phyloP scores from a whole-genome alignment of 2,113 vertebrate species.

The Neodontobutis hainanensis region DNA sequence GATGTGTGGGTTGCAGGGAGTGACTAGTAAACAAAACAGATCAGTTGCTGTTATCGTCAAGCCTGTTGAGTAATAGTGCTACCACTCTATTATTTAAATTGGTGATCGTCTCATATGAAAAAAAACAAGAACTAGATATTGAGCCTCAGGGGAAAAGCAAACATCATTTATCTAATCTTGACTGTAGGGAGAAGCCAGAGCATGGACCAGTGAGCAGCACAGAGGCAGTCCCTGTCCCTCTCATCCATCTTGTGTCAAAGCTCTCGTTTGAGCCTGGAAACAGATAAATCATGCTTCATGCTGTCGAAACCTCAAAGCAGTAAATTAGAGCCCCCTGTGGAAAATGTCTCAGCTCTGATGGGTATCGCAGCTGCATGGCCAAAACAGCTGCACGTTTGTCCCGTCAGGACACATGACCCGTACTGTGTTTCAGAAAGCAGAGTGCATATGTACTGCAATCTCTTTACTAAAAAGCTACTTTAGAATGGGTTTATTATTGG shows the following conservation, averaged over 20 bases:
- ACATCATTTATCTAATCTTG: constrained; percentile 47
- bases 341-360: constrained; percentile 67
- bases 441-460: too few relatives aligned
- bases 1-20: constrained; percentile 12
- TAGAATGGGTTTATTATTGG: too few relatives aligned
- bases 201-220: constrained; percentile 45
- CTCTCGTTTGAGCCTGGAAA: constrained; percentile 70
- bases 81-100: constrained; percentile 24
- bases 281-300: constrained; percentile 81
- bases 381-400: constrained; percentile 32
- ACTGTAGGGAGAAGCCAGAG: constrained; percentile 28
- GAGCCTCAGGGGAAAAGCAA: constrained; percentile 26
- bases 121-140: constrained; percentile 7
- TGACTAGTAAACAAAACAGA: constrained; percentile 22
- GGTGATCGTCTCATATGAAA: constrained; percentile 8
- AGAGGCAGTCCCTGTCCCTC: constrained; percentile 36
- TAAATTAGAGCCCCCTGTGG: constrained; percentile 79
- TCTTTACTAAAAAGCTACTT: too few relatives aligned
- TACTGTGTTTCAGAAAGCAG: not conserved
- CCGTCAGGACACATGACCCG: constrained; percentile 19
- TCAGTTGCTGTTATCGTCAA: constrained; percentile 5
- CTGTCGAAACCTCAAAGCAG: constrained; percentile 75
- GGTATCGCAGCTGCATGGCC: constrained; percentile 57
- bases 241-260: constrained; percentile 73
- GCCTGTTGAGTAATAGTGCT: constrained; percentile 21